These are phyloP conservation scores for Neoarius graeffei DNA, from an alignment of 2,113 vertebrate genomes.

Conservation along the genomic window DNA sequence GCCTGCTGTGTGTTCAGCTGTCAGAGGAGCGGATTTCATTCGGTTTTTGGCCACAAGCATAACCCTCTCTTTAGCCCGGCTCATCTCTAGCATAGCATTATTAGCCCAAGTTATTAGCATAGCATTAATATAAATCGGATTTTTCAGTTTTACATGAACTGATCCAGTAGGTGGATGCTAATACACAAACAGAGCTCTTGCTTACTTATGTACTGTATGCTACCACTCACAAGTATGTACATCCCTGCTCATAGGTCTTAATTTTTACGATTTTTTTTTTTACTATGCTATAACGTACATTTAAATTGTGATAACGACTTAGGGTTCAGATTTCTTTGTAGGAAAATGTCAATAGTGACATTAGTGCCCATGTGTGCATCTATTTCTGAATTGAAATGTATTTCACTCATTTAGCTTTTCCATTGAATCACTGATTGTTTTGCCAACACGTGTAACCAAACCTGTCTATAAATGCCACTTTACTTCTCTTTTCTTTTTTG, in stretches of 20 bases:
- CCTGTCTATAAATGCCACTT: conserved; percentile 21
- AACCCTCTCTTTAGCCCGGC: conserved; percentile 12
- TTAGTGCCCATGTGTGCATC: too few relatives aligned
- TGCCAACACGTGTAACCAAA: conserved; percentile 18
- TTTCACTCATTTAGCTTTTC: too few relatives aligned
- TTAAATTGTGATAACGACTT: too few relatives aligned
- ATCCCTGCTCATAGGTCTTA: neutral
- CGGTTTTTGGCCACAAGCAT: conserved; percentile 35
- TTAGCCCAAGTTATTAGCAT: conserved; percentile 25
- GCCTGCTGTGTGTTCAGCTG: conserved; percentile 47
- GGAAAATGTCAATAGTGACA: too few relatives aligned
- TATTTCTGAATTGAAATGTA: too few relatives aligned
- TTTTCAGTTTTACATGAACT: neutral
- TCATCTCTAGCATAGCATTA: conserved; percentile 15
- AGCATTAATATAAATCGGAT: neutral
- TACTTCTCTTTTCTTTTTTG: neutral
- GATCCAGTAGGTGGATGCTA: neutral
- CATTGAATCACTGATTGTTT: neutral
- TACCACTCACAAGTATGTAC: neutral
- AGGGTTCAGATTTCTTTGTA: too few relatives aligned
- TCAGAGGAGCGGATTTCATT: conserved; percentile 37
- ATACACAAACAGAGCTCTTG: neutral
- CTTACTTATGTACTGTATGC: neutral
- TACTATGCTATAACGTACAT: neutral
- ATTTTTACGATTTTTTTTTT: neutral